These are phyloP conservation scores for Babyrousa celebensis DNA, from an alignment of 2,797 vertebrate species.

Conservation along the genomic window DNA sequence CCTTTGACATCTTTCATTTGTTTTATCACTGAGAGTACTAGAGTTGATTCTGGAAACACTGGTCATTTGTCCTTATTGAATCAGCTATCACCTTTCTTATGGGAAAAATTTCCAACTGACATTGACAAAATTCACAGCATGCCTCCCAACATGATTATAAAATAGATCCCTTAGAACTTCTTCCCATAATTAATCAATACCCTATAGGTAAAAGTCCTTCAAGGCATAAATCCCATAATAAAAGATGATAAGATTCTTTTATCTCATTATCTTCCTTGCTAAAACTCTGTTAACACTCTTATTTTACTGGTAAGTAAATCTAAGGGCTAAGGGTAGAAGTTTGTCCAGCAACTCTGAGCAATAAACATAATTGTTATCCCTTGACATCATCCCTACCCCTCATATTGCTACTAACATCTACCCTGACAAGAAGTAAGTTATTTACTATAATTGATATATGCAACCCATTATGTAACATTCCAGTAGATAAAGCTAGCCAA, in stretches of 20 bases:
- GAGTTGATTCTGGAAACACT: not conserved
- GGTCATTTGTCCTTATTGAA: not conserved
- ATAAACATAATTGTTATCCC: not conserved
- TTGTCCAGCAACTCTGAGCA: not conserved
- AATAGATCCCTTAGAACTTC: not conserved
- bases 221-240: not conserved
- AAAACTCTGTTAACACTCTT: not conserved
- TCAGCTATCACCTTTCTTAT: not conserved
- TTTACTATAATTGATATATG: not conserved
- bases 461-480: not conserved
- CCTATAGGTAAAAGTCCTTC: not conserved
- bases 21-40: not conserved
- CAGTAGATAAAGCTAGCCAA: not conserved
- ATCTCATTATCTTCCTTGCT: not conserved
- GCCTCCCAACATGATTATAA: not conserved
- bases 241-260: not conserved
- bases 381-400: not conserved
- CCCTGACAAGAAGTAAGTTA: too few species aligned
- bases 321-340: not conserved
- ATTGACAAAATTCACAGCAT: not conserved
- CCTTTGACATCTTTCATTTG: not conserved
- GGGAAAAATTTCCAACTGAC: not conserved
- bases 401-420: not conserved
- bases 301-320: not conserved
- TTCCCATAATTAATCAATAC: not conserved